A percentile compares a stretch with the other conserved stretches of the same genome.
These are phyloP conservation scores for Cataglyphis rosenhaueri DNA, from an alignment of 2,888 invertebrate genomes.

Conservation along the genomic window DNA sequence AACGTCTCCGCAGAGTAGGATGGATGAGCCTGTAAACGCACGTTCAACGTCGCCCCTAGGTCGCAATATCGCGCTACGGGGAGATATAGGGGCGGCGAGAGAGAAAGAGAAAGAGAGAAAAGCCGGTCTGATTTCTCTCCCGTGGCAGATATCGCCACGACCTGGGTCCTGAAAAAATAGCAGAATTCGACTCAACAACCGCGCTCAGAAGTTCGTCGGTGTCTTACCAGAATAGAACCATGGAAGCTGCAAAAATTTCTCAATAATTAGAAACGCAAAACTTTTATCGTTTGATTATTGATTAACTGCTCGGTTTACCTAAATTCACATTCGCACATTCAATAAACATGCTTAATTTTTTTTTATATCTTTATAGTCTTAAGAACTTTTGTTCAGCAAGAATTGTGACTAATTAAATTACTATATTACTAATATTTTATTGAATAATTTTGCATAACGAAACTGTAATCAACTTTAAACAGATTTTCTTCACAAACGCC, in stretches of 20 bases:
- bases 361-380: background rate
- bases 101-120: conserved; percentile 23
- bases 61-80: conserved; percentile 71
- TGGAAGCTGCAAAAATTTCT: background rate
- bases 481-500: background rate
- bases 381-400: background rate
- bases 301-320: background rate
- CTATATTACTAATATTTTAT: conserved; percentile 1
- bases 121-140: conserved; percentile 64
- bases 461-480: background rate
- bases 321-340: background rate
- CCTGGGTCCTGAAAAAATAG: conserved; percentile 9
- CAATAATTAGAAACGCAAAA: background rate
- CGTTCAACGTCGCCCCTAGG: conserved; percentile 62
- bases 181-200: background rate
- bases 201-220: background rate
- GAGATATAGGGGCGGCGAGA: conserved; percentile 56
- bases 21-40: conserved; percentile 73
- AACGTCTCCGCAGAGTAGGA: conserved; percentile 65
- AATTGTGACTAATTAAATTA: background rate
- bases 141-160: conserved; percentile 52
- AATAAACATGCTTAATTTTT: background rate
- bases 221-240: background rate
- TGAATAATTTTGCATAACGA: background rate
- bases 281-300: background rate